Conservation (phyloP, 1,140 invertebrate species). For the Diploscapter pachys region DNA sequence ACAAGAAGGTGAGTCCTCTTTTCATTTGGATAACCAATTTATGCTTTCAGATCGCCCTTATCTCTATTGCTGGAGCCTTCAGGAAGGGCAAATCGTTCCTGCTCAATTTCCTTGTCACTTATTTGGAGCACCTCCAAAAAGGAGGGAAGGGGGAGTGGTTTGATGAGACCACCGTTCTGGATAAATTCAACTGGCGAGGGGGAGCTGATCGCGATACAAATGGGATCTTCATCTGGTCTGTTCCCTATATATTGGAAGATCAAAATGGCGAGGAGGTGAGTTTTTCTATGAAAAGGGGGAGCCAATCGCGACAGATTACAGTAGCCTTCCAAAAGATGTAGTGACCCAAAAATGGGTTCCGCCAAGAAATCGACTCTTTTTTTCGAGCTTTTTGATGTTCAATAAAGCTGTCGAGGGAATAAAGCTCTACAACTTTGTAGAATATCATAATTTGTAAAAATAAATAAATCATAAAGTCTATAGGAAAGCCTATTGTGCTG, state of each 20-base stretch:
- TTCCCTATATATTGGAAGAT: not conserved
- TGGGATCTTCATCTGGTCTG: conserved; percentile 1
- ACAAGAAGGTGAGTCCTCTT: no score
- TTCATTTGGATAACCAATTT: no score
- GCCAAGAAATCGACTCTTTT: no score
- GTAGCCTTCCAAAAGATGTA: no score
- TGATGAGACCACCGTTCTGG: not conserved
- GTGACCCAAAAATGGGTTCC: no score
- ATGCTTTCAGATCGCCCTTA: conserved; percentile 3
- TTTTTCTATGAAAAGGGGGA: not conserved
- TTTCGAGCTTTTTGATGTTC: no score
- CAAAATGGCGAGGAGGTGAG: conserved; percentile 6
- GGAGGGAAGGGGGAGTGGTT: conserved; percentile 8
- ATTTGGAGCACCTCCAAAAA: not conserved
- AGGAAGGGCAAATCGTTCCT: conserved; percentile 7
- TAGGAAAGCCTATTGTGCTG: no score
- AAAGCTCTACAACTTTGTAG: no score
- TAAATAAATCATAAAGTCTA: no score
- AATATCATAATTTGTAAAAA: no score
- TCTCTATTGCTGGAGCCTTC: conserved; percentile 11
- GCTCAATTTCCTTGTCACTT: conserved; percentile 2
- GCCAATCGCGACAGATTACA: no score
- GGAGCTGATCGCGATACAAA: not conserved
- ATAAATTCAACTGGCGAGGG: conserved; percentile 11
- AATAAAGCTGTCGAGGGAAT: no score